phyloP scores from a whole-genome alignment of 23 tunicate genomes.

The Clavelina lepadiformis region DNA sequence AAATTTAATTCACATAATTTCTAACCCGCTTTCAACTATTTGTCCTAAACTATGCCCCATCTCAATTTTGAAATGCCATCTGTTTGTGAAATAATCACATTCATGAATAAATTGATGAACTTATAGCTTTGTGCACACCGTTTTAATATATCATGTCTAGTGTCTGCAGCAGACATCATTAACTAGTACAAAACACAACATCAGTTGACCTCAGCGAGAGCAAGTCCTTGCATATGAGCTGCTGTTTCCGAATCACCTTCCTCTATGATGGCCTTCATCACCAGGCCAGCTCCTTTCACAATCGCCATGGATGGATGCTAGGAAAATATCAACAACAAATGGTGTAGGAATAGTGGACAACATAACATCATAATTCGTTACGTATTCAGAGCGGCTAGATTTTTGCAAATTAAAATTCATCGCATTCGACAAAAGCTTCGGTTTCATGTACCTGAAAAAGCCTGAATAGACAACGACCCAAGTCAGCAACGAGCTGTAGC shows the following conservation, averaged over 20 bases:
- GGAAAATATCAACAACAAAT: conserved; percentile 1
- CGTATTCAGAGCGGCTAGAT: background rate
- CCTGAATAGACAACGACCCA: conserved; percentile 78
- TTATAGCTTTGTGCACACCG: too few species aligned
- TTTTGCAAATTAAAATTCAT: background rate
- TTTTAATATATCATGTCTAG: too few species aligned
- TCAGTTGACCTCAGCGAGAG: conserved; percentile 88
- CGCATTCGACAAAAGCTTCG: conserved; percentile 3
- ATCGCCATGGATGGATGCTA: conserved; percentile 99
- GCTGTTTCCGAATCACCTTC: conserved; percentile 93
- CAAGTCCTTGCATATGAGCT: conserved; percentile 90
- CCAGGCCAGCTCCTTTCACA: conserved; percentile 96
- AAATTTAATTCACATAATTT: too few species aligned
- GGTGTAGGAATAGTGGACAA: too few species aligned
- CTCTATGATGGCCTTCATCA: conserved; percentile 97
- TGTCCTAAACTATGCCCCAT: too few species aligned
- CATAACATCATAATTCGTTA: too few species aligned
- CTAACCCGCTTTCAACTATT: too few species aligned
- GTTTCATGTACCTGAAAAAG: conserved; percentile 63
- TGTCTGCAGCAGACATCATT: too few species aligned
- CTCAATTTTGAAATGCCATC: too few species aligned
- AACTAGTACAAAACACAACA: too few species aligned
- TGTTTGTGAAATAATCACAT: too few species aligned
- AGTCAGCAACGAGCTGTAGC: conserved; percentile 84
- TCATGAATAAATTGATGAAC: too few species aligned